A percentile compares a stretch with the other conserved stretches of the same genome.
Evolutionary conservation across 2,113 vertebrate species (phyloP).

Genomic region (Bufo bufo): DNA sequence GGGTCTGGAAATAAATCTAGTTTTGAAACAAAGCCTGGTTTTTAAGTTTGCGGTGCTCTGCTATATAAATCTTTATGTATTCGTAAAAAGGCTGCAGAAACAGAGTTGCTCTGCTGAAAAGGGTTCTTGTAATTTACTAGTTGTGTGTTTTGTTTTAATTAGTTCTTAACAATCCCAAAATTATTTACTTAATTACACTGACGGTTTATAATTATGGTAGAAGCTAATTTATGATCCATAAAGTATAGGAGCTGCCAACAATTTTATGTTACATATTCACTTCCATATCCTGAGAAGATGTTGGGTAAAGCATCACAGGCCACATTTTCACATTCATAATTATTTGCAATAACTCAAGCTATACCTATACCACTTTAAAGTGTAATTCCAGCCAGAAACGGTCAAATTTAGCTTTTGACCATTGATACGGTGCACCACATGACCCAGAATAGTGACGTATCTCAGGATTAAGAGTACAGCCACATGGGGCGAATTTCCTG

Average conservation of each 20-base stretch:
- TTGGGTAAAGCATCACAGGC: background rate
- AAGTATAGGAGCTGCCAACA: background rate
- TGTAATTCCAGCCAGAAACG: background rate
- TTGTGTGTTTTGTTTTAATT: constrained; percentile 12
- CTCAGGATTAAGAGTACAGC: background rate
- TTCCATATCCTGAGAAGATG: background rate
- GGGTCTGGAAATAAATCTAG: constrained; percentile 10
- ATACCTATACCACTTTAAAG: background rate
- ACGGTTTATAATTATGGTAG: background rate
- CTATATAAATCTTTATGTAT: constrained; percentile 28
- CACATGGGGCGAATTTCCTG: too few species aligned
- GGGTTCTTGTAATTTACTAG: constrained; percentile 2
- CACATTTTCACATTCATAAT: background rate
- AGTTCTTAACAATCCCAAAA: background rate
- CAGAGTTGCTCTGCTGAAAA: background rate
- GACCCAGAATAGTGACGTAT: background rate
- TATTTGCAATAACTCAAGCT: background rate
- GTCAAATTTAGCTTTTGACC: background rate
- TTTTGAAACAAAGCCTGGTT: constrained; percentile 18
- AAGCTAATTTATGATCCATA: background rate
- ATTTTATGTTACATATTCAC: background rate
- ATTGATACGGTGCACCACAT: background rate
- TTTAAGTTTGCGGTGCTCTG: constrained; percentile 12
- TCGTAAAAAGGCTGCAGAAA: background rate
- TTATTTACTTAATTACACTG: background rate